phyloP scores from a whole-genome alignment of 2,888 invertebrate genomes.

The Hypomecis atomaria region DNA sequence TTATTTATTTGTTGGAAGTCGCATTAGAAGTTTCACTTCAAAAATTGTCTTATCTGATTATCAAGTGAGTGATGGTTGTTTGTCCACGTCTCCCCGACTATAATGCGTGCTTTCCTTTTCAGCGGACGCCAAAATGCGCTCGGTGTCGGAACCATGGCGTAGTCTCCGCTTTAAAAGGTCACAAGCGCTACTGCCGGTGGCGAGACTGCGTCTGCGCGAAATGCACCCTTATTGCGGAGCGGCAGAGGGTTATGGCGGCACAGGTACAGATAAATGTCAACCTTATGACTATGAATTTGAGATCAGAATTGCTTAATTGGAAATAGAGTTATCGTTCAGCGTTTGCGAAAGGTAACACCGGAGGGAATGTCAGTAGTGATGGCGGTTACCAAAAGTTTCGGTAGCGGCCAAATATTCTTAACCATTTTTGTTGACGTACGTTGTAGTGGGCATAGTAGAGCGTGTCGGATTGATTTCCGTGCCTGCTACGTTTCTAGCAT shows the following conservation, averaged over 20 bases:
- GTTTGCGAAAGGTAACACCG: too few relatives aligned
- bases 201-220: conserved; percentile 98
- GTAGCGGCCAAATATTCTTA: too few relatives aligned
- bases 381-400: too few relatives aligned
- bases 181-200: conserved; percentile 98
- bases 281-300: background rate
- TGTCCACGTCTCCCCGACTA: background rate
- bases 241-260: conserved; percentile 97
- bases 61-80: too few relatives aligned
- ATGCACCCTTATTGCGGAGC: conserved; percentile 98
- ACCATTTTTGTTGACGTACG: too few relatives aligned
- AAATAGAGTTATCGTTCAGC: background rate
- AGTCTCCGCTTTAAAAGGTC: conserved; percentile 97
- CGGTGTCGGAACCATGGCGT: conserved; percentile 99
- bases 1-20: too few relatives aligned
- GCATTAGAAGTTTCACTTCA: too few relatives aligned
- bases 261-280: background rate
- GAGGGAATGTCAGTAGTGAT: too few relatives aligned
- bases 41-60: too few relatives aligned
- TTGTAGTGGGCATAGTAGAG: too few relatives aligned
- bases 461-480: too few relatives aligned
- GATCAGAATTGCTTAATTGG: background rate
- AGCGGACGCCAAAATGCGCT: conserved; percentile 97
- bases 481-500: too few relatives aligned
- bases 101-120: conserved; percentile 39